Evolutionary conservation across 2,888 invertebrate species (phyloP), one percentile per base, ranked within the genome.

Genomic region (Eledone cirrhosa): DNA sequence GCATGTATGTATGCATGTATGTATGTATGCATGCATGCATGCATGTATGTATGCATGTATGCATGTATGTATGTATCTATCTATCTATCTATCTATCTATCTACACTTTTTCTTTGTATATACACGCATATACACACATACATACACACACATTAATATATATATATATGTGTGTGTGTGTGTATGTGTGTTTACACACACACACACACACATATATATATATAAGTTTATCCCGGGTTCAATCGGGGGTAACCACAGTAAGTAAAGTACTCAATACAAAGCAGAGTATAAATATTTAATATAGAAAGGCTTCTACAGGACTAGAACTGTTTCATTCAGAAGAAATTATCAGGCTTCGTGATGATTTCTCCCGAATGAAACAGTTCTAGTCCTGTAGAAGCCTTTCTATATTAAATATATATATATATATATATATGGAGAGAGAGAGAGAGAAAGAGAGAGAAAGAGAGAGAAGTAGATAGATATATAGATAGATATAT

Each of bases 81-180:
- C n/a, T 63, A 63, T 63, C n/a, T 63, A 63, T 16, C n/a, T 63
- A 63, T 63, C n/a, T 63, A 63, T 5, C n/a, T 63, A 63, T 63
- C 13, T 13, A 63, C 11, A 63, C 2, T 24, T 63, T n/a, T n/a
- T n/a, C n/a, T n/a, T 24, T 7, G 2, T 63, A 63, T 63, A 63
- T 63, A 63, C 27, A 63, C 27, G 27, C 19, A 63, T 63, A 63
- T 63, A 63, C 19, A 63, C 27, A 63, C 27, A 63, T 22, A 63
- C 27, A 63, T 63, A 63, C 27, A 63, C 27, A 63, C 27, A 63
- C 27, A 63, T 63, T 24, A 24, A 63, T 63, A 63, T 24, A 24
- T 65, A 24, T 63, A 63, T 63, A 63, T 63, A 63, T 63, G 27
- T 13, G 27, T 16, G 27, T 19, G 27, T 19, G 27, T 13, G 27